phyloP scores from a whole-genome alignment of 2,113 vertebrate genomes.

The Meriones unguiculatus region DNA sequence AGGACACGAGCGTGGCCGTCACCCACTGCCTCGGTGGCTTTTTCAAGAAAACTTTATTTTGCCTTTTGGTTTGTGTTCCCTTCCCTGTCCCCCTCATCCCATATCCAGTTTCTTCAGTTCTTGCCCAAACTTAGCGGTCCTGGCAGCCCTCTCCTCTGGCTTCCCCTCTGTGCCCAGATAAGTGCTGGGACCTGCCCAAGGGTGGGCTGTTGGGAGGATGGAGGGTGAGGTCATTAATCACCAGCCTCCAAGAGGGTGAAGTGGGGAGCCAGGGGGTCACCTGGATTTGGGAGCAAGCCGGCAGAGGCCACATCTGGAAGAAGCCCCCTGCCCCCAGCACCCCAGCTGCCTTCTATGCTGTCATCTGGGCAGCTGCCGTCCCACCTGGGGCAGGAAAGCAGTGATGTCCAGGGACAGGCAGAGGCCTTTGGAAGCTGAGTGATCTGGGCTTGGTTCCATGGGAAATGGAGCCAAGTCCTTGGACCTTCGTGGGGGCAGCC shows the following conservation, averaged over 20 bases:
- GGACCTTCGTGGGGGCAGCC: background rate
- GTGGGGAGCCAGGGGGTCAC: background rate
- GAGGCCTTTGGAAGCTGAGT: background rate
- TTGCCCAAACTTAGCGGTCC: background rate
- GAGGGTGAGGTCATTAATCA: background rate
- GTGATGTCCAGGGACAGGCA: constrained; percentile 39
- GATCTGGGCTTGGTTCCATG: background rate
- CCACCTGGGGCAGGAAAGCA: constrained; percentile 58
- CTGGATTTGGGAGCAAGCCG: background rate
- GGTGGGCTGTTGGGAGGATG: background rate
- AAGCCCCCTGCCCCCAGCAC: background rate
- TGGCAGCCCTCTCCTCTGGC: background rate
- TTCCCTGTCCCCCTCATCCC: background rate
- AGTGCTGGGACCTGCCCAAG: background rate
- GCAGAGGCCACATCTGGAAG: background rate
- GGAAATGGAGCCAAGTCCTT: background rate
- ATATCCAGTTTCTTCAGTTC: constrained; percentile 50
- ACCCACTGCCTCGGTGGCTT: constrained; percentile 4
- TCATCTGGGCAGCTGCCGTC: background rate
- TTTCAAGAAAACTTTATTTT: constrained; percentile 50
- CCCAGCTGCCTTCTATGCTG: background rate
- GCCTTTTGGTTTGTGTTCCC: constrained; percentile 68
- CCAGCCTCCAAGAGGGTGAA: background rate
- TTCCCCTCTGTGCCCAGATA: constrained; percentile 27
- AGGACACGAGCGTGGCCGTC: constrained; percentile 17